Evolutionary conservation across 2,888 invertebrate species (phyloP), one percentile per base, ranked within the genome.

Genomic region (Diachrysia chrysitis): DNA sequence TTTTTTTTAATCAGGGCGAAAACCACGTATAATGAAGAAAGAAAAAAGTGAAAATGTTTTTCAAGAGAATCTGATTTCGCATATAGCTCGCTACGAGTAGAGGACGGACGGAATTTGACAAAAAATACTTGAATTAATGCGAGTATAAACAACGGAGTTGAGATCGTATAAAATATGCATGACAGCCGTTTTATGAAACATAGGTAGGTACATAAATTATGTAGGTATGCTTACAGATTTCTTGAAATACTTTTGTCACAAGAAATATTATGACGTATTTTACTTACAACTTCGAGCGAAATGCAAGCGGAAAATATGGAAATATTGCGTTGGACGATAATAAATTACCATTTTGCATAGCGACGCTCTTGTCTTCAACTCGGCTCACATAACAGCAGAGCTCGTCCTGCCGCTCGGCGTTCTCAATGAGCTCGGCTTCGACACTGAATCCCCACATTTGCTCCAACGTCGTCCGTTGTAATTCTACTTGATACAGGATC

Each of bases 371-470:
- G 92, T 98, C 98, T 92, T 99, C 98, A 66, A 99, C 99, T 72
- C 99, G 97, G 93, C 98, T 98, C 85, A 99, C 98, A 95, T 99
- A 99, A 93, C 99, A 99, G 95, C 99, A 99, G 57, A 99, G 97
- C 92, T 99, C 99, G 92, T 99, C 99, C 92, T 99, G 99, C 63
- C 98, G 96, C 92, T 99, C 99, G 12, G 98, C 97, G 93, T 99
- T 99, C 92, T 99, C 99, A 76, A 99, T 98, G 69, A 99, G 96
- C 94, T 99, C 99, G 3, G 99, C 99, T 93, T 99, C 99, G 61
- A 99, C 99, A 77, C 98, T 98, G 95, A 99, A 99, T 83, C 99
- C 99, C 98, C 99, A 99, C 98, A 99, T 98, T 92, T 98, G 98
- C 86, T 99, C 99, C 85, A 98, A 96, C 12, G 98, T 98, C 78